Conservation (phyloP, 2,888 invertebrate species). For the Hypomecis punctinalis region DNA sequence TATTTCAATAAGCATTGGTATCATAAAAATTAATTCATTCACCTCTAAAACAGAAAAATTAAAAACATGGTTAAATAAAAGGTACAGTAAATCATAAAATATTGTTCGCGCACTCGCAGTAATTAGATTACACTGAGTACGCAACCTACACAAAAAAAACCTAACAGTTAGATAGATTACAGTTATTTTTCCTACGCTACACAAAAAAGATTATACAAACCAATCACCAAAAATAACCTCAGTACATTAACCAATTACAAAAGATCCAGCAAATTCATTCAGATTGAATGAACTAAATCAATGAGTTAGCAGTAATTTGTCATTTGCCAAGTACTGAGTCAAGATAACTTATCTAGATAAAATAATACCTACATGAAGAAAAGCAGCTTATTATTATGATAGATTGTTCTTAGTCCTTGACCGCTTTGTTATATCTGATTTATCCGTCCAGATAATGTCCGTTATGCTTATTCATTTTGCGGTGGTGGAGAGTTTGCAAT, state of each 20-base stretch:
- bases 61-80: constrained; percentile 26
- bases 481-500: constrained; percentile 28
- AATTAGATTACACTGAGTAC: constrained; percentile 11
- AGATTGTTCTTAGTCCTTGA: constrained; percentile 11
- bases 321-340: not conserved
- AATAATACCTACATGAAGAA: constrained; percentile 31
- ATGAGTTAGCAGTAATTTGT: not conserved
- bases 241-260: constrained; percentile 37
- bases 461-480: constrained; percentile 33
- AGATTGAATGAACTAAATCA: too few species aligned
- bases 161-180: constrained; percentile 9
- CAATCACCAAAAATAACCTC: constrained; percentile 41
- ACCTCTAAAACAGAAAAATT: constrained; percentile 35
- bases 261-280: constrained; percentile 3
- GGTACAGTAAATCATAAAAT: constrained; percentile 1
- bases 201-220: constrained; percentile 28
- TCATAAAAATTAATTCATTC: constrained; percentile 16
- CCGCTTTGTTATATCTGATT: constrained; percentile 8
- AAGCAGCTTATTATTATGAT: constrained; percentile 9
- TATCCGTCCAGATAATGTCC: constrained; percentile 1
- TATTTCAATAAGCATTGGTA: constrained; percentile 12
- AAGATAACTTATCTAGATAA: constrained; percentile 4
- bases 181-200: constrained; percentile 8
- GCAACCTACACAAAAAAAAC: constrained; percentile 17
- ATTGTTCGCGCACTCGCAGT: constrained; percentile 11